phyloP scores from a whole-genome alignment of 2,797 vertebrate genomes.

The Urophycis tenuis region DNA sequence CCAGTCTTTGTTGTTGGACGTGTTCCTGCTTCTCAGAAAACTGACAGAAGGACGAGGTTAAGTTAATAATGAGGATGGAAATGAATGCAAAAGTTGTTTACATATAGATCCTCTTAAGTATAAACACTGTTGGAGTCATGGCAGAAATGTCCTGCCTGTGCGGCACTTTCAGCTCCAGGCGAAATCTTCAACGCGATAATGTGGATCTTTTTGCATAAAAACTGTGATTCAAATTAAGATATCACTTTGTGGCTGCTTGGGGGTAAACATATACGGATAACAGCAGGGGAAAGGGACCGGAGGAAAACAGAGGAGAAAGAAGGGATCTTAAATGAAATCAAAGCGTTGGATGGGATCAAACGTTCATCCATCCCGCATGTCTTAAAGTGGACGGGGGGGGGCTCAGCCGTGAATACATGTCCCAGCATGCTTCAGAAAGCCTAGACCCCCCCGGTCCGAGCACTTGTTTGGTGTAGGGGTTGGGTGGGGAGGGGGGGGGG shows the following conservation, averaged over 20 bases:
- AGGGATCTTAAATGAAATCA: slow-evolving; percentile 1
- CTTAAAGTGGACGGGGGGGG: background rate
- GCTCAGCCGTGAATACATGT: no score
- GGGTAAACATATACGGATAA: background rate
- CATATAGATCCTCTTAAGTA: background rate
- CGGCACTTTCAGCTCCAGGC: background rate
- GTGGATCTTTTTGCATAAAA: background rate
- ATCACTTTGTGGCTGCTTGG: background rate
- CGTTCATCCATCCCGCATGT: background rate
- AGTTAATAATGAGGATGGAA: background rate
- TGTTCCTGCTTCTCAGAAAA: background rate
- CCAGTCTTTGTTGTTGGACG: background rate
- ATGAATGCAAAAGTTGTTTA: background rate
- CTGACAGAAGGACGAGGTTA: background rate
- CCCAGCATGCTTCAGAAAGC: background rate
- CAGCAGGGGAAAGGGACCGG: background rate
- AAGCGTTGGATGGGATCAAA: background rate
- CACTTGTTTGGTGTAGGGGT: background rate
- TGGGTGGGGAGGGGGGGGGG: no score
- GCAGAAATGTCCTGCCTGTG: background rate
- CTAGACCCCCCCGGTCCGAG: background rate
- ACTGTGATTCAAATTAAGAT: background rate
- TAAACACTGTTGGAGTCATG: background rate
- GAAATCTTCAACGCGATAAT: background rate
- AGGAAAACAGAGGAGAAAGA: background rate